Percentiles rank a stretch among this genome's conserved stretches.
phyloP scores from a whole-genome alignment of 1,140 invertebrate genomes.

The Zaprionus gabonicus region DNA sequence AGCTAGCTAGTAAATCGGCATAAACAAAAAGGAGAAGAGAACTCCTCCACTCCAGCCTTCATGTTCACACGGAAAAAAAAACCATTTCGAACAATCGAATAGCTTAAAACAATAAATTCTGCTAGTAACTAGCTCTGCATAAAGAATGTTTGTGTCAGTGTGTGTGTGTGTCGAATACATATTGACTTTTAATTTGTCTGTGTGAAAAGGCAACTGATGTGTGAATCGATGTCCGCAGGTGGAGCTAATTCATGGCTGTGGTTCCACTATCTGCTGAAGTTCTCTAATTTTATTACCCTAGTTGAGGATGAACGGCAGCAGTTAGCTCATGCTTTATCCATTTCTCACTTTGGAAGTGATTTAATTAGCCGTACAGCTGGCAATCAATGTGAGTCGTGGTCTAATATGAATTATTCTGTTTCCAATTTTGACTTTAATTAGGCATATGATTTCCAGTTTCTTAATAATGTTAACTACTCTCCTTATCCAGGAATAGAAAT shows the following conservation, averaged over 20 bases:
- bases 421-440: too few relatives aligned
- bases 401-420: background rate
- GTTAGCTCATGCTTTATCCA: slow-evolving; percentile 23
- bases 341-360: slow-evolving; percentile 7
- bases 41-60: too few relatives aligned
- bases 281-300: slow-evolving; percentile 36
- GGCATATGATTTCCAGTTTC: too few relatives aligned
- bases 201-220: slow-evolving; percentile 29
- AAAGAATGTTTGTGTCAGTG: background rate
- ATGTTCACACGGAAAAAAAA: slow-evolving; percentile 6
- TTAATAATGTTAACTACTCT: too few relatives aligned
- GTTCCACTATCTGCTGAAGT: background rate
- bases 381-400: slow-evolving; percentile 9
- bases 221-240: slow-evolving; percentile 26
- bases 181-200: slow-evolving; percentile 74
- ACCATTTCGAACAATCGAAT: slow-evolving; percentile 38
- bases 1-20: background rate
- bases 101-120: slow-evolving; percentile 70
- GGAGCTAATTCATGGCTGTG: slow-evolving; percentile 28
- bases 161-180: slow-evolving; percentile 22
- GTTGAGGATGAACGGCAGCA: slow-evolving; percentile 2
- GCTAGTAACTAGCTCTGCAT: slow-evolving; percentile 37
- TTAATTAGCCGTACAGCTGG: slow-evolving; percentile 1
- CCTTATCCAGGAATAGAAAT: too few relatives aligned
- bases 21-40: background rate